These are phyloP conservation scores for Drosophila subpulchrella DNA, from an alignment of 1,140 invertebrate genomes.

Conservation along the genomic window DNA sequence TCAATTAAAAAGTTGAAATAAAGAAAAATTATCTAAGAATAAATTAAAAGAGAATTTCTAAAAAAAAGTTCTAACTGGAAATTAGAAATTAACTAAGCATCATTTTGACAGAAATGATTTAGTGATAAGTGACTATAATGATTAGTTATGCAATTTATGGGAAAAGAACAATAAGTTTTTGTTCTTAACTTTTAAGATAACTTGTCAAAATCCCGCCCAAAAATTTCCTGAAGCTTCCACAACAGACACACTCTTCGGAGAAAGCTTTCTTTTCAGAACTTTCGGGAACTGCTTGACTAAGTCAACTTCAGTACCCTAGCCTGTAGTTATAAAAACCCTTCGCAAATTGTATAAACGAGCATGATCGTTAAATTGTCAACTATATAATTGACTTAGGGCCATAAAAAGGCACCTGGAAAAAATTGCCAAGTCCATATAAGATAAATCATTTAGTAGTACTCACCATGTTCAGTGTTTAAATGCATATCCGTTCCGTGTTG, in stretches of 20 bases:
- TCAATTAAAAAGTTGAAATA: conserved; percentile 43
- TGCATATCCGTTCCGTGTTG: conserved; percentile 72
- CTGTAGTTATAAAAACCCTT: conserved; percentile 6
- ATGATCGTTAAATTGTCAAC: not conserved
- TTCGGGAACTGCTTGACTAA: conserved; percentile 34
- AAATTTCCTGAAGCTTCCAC: conserved; percentile 9
- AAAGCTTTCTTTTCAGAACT: conserved; percentile 58
- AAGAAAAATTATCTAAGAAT: conserved; percentile 46
- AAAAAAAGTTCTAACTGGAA: conserved; percentile 22
- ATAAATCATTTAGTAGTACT: conserved; percentile 41
- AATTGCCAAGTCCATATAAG: not conserved
- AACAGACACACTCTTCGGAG: not conserved
- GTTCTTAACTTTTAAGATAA: not conserved
- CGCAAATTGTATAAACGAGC: not conserved
- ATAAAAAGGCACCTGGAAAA: not conserved
- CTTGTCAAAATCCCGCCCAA: not conserved
- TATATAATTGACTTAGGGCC: conserved; percentile 8
- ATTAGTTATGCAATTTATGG: conserved; percentile 19
- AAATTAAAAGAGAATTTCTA: conserved; percentile 34
- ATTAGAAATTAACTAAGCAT: conserved; percentile 45
- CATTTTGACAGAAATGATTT: conserved; percentile 27
- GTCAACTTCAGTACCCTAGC: not conserved
- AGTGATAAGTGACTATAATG: not conserved
- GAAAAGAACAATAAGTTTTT: not conserved
- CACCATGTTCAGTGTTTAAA: conserved; percentile 72